These are phyloP conservation scores for Sycobia sp. DNA, from an alignment of 1,140 invertebrate genomes.

Conservation along the genomic window DNA sequence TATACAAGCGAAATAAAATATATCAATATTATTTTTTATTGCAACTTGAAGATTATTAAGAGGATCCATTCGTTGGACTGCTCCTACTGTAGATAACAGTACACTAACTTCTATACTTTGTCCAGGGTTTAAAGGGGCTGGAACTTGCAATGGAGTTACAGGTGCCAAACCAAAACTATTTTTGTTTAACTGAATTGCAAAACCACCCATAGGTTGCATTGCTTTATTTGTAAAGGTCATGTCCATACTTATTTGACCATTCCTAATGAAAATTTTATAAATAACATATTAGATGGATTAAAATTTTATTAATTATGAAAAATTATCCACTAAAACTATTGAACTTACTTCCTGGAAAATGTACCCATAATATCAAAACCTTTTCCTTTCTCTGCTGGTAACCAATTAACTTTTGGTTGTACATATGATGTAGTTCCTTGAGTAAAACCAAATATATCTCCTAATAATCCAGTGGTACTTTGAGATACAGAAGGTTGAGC, in stretches of 20 bases:
- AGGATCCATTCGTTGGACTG: slow-evolving; percentile 96
- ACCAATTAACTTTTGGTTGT: slow-evolving; percentile 88
- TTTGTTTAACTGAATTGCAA: slow-evolving; percentile 98
- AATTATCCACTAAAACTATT: too few species aligned
- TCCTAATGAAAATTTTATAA: slow-evolving; percentile 58
- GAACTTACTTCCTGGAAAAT: slow-evolving; percentile 80
- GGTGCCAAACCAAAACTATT: slow-evolving; percentile 97
- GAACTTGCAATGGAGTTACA: slow-evolving; percentile 78
- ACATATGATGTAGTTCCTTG: slow-evolving; percentile 71
- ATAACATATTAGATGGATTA: too few species aligned
- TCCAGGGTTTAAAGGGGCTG: slow-evolving; percentile 82
- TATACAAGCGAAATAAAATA: slow-evolving; percentile 96
- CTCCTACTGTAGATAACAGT: slow-evolving; percentile 81
- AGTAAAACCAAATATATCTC: slow-evolving; percentile 88
- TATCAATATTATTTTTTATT: slow-evolving; percentile 98
- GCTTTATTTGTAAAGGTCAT: slow-evolving; percentile 97
- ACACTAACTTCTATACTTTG: slow-evolving; percentile 80
- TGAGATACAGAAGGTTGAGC: slow-evolving; percentile 58
- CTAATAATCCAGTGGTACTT: slow-evolving; percentile 74
- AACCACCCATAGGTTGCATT: slow-evolving; percentile 95
- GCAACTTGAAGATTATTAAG: slow-evolving; percentile 96
- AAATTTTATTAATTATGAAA: too few species aligned
- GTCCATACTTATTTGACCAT: slow-evolving; percentile 91
- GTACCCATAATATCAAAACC: slow-evolving; percentile 97
- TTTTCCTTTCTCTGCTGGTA: slow-evolving; percentile 94